Evolutionary conservation across 2,797 vertebrate genomes (phyloP), one percentile per base, ranked within the genome.

Genomic region (Channallabes apus): DNA sequence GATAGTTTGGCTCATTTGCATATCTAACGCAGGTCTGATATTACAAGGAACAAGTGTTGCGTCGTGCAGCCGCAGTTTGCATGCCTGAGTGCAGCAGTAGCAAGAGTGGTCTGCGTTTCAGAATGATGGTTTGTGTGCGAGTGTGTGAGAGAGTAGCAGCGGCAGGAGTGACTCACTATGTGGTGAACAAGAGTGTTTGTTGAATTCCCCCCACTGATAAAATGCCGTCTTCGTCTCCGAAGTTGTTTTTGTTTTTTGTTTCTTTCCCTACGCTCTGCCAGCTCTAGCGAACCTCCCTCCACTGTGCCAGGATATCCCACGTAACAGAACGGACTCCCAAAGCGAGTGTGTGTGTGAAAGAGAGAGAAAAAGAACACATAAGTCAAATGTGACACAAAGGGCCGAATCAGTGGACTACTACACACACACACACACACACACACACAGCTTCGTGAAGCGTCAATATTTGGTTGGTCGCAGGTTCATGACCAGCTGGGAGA

Each of bases 101-200:
- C 64, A 58, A 35, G 15, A 65, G 59, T 76, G 32, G 73, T 71
- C 77, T 85, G 35, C 27, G 54, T 82, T 78, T 67, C 65, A 67
- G 76, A 75, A 83, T 85, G 69, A 86, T 56, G n/a, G 27, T 73
- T 68, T 78, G 24, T 58, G 24, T 83, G 56, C 73, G 72, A 79
- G 73, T 82, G 64, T 80, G 69, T 77, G 77, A 6, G 62, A 73
- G 35, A 65, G 29, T 81, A 77, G 27, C 27, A 46, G 41, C 14
- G 27, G 54, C 22, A 80, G 86, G 62, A 82, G 72, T 90, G 84
- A 88, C 72, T 88, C 80, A 54, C 54, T 51, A 1, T 83, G 15
- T 81, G 72, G 51, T 82, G n/a, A 80, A 38, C 69, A 14, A 32
- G 64, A 20, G 6, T 65, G 79, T 81, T 61, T 89, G 64, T 68